Evolutionary conservation across 2,113 vertebrate genomes (phyloP).

Genomic region (Motacilla tschutschensis): DNA sequence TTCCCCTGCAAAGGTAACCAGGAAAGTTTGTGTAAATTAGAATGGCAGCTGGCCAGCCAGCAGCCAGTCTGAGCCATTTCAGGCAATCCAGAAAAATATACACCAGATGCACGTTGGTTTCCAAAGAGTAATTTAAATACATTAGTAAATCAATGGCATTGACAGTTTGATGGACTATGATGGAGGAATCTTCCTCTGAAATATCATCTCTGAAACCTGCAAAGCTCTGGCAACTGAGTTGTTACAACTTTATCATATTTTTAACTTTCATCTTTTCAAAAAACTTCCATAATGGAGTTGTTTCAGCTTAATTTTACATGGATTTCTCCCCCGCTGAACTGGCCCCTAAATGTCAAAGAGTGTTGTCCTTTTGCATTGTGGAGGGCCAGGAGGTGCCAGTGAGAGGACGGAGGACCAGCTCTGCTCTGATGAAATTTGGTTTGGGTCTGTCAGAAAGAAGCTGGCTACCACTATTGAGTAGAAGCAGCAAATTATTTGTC

Average conservation of each 20-base stretch:
- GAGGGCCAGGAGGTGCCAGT: not conserved
- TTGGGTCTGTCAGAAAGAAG: not conserved
- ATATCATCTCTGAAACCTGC: constrained; percentile 18
- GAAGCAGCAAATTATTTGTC: not conserved
- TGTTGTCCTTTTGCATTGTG: not conserved
- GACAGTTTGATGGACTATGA: constrained; percentile 45
- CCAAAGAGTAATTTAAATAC: constrained; percentile 24
- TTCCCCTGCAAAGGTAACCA: constrained; percentile 57
- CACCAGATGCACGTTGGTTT: constrained; percentile 33
- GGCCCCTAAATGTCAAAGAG: not conserved
- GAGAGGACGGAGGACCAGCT: not conserved
- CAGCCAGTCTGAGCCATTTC: constrained; percentile 37
- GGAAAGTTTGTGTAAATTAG: constrained; percentile 61
- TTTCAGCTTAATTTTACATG: not conserved
- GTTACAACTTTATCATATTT: constrained; percentile 12
- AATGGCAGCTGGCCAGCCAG: constrained; percentile 39
- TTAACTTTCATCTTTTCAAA: not conserved
- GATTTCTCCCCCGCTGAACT: not conserved
- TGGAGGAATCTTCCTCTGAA: constrained; percentile 26
- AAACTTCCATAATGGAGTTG: not conserved
- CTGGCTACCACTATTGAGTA: not conserved
- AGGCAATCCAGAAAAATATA: constrained; percentile 31
- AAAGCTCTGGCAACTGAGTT: not conserved
- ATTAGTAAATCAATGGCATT: constrained; percentile 50
- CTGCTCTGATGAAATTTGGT: not conserved